phyloP scores from a whole-genome alignment of 2,113 vertebrate species.

The Micromys minutus region DNA sequence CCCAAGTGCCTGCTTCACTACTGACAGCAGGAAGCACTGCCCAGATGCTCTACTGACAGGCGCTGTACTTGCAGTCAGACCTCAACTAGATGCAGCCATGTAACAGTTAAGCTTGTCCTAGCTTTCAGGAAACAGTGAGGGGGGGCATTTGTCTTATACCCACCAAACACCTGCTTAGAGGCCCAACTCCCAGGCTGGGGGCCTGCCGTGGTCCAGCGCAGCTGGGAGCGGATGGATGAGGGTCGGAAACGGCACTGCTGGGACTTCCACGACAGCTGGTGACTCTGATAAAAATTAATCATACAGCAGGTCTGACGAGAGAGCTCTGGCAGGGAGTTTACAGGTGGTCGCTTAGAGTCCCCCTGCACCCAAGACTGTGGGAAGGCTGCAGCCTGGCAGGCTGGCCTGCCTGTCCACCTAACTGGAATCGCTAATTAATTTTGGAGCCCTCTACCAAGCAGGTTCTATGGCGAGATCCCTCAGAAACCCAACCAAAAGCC shows the following conservation, averaged over 20 bases:
- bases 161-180: constrained; percentile 44
- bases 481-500: neutral
- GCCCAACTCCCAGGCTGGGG: constrained; percentile 42
- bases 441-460: constrained; percentile 35
- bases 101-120: neutral
- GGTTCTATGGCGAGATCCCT: constrained; percentile 59
- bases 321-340: constrained; percentile 42
- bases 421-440: constrained; percentile 80
- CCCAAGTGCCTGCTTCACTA: neutral
- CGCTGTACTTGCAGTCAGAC: neutral
- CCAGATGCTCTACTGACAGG: fast-evolving
- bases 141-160: neutral
- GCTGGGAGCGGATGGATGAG: neutral
- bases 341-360: constrained; percentile 66
- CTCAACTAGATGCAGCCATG: neutral
- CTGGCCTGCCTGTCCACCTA: constrained; percentile 20
- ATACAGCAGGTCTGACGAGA: neutral
- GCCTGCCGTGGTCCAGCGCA: neutral
- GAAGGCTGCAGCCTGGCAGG: neutral
- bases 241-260: neutral
- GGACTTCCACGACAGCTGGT: constrained; percentile 61
- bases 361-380: neutral
- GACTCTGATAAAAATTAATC: constrained; percentile 59
- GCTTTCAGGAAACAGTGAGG: neutral
- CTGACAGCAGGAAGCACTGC: neutral